Evolutionary conservation across 2,113 vertebrate genomes (phyloP).

Genomic region (Chlorodrepanis virens): DNA sequence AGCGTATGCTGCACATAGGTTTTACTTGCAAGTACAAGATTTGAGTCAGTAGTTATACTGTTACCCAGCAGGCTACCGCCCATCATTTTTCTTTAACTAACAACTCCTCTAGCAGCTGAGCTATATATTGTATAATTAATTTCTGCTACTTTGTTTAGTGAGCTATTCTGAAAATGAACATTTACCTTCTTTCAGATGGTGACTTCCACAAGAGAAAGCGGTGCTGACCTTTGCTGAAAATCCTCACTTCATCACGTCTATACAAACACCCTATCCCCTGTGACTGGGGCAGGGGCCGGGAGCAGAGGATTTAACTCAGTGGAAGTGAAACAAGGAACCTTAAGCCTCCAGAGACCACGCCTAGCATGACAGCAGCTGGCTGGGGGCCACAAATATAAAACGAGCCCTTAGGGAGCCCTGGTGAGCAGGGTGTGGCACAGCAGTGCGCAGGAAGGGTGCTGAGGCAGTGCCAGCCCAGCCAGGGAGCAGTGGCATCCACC

Average conservation of each 20-base stretch:
- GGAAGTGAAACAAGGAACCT: background rate
- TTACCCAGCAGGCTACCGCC: background rate
- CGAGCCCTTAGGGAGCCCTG: background rate
- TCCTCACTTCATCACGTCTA: slow-evolving; percentile 4
- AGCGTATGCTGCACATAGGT: background rate
- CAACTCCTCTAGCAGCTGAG: background rate
- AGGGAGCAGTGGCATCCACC: background rate
- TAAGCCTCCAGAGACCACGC: background rate
- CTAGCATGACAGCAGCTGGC: background rate
- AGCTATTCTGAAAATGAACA: background rate
- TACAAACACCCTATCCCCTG: background rate
- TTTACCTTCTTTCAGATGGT: background rate
- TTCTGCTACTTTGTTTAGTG: background rate
- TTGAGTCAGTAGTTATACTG: background rate
- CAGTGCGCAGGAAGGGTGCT: background rate
- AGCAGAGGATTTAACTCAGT: background rate
- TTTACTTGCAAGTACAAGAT: background rate
- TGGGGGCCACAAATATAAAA: background rate
- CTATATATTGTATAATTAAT: background rate
- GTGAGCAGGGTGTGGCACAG: background rate
- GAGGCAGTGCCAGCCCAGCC: background rate
- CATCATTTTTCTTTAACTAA: background rate
- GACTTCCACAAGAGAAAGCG: background rate
- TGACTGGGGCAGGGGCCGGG: background rate
- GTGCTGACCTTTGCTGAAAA: background rate